A percentile compares a stretch with the other conserved stretches of the same genome.
Conservation (phyloP, 2,113 vertebrate species). For the Prochilodus magdalenae region DNA sequence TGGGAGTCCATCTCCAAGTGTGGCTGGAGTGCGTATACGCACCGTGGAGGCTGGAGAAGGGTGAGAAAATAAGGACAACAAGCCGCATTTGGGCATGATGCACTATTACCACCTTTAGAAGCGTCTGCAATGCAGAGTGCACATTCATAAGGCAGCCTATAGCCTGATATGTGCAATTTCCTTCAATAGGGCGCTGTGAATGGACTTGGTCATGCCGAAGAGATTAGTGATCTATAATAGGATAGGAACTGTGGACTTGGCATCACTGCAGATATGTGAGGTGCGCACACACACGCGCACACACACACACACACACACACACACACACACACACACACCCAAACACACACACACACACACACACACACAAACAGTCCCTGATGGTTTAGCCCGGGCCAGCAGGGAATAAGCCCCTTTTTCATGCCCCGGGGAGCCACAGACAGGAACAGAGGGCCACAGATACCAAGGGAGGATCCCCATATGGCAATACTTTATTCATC, state of each 20-base stretch:
- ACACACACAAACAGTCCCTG: slow-evolving; percentile 25
- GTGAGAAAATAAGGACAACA: slow-evolving; percentile 42
- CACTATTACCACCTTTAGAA: slow-evolving; percentile 21
- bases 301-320: background rate
- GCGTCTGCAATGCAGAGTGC: slow-evolving; percentile 11
- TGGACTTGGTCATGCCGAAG: slow-evolving; percentile 37
- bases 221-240: slow-evolving; percentile 52
- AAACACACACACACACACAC: background rate
- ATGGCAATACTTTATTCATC: slow-evolving; percentile 46
- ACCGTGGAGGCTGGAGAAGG: slow-evolving; percentile 33
- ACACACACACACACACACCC: slow-evolving; percentile 1
- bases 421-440: slow-evolving; percentile 42
- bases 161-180: slow-evolving; percentile 50
- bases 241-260: slow-evolving; percentile 38
- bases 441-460: slow-evolving; percentile 52
- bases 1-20: slow-evolving; percentile 13
- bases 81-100: slow-evolving; percentile 20
- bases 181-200: slow-evolving; percentile 42
- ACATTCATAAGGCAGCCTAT: slow-evolving; percentile 18
- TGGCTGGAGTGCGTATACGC: background rate
- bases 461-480: slow-evolving; percentile 48
- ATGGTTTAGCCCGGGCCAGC: slow-evolving; percentile 41
- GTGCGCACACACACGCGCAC: background rate
- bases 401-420: slow-evolving; percentile 48
- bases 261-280: slow-evolving; percentile 17